These are phyloP conservation scores for Alloplasta piceator DNA, from an alignment of 2,888 invertebrate species.

Conservation along the genomic window DNA sequence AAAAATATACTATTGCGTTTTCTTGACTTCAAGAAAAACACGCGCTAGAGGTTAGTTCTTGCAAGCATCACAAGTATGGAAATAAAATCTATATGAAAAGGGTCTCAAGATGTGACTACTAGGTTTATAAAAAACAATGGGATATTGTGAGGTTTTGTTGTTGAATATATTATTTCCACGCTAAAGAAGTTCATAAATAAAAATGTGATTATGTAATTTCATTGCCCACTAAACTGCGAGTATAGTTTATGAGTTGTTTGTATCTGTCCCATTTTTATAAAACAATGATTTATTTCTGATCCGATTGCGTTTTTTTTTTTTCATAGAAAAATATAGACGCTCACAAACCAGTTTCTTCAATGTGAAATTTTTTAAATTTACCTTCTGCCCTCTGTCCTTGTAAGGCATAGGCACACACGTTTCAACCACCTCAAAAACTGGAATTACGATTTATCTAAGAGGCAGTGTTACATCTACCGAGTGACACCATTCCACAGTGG, in stretches of 20 bases:
- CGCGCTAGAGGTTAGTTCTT: conserved; percentile 5
- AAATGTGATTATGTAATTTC: conserved; percentile 2
- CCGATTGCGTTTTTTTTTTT: not conserved
- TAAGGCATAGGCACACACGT: not conserved
- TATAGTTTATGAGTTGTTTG: not conserved
- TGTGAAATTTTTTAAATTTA: not conserved
- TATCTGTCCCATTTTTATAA: not conserved
- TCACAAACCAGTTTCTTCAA: not conserved
- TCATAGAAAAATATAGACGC: not conserved
- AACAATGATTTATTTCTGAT: not conserved
- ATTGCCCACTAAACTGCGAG: conserved; percentile 2
- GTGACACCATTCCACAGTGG: not conserved
- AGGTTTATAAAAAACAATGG: not conserved
- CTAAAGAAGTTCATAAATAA: not conserved
- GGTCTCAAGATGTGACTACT: not conserved
- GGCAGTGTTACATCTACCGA: conserved; percentile 2
- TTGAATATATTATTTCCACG: conserved; percentile 5
- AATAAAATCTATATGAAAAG: not conserved
- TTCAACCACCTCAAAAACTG: not conserved
- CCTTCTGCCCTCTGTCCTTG: conserved; percentile 1
- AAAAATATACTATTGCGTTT: not conserved
- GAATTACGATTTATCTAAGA: conserved; percentile 1
- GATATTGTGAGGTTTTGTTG: conserved; percentile 3
- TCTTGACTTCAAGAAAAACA: not conserved
- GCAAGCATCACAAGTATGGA: not conserved